phyloP scores from a whole-genome alignment of 1,140 invertebrate genomes.

The Polypedilum vanderplanki region DNA sequence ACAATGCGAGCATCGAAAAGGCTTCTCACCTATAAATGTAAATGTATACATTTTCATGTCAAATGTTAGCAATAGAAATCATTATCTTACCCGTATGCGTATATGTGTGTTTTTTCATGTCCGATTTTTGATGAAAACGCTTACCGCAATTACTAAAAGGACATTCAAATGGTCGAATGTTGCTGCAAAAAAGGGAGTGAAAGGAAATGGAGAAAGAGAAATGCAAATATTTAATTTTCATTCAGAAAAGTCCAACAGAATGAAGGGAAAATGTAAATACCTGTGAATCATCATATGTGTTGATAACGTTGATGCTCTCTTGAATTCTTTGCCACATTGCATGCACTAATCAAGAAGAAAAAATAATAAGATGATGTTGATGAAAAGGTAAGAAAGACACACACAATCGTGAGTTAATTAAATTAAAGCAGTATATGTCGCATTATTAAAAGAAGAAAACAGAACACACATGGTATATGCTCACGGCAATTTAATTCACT shows the following conservation, averaged over 20 bases:
- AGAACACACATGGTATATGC: neutral
- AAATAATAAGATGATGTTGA: neutral
- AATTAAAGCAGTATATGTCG: neutral
- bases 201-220: neutral
- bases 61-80: neutral
- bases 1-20: neutral
- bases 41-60: neutral
- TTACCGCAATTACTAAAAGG: constrained; percentile 96
- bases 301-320: constrained; percentile 92
- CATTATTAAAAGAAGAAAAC: neutral
- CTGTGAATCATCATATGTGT: constrained; percentile 99
- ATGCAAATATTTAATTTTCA: constrained; percentile 13
- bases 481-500: constrained; percentile 18
- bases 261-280: constrained; percentile 58
- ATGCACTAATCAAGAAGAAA: constrained; percentile 54
- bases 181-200: neutral
- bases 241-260: neutral
- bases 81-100: constrained; percentile 94
- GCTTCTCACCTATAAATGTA: neutral
- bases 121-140: constrained; percentile 97
- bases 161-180: constrained; percentile 63
- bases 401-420: constrained; percentile 13
- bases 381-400: neutral
- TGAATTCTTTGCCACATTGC: constrained; percentile 97
- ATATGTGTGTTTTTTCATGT: constrained; percentile 99